Evolutionary conservation across 2,113 vertebrate genomes (phyloP).

Genomic region (Myrmecophaga tridactyla): DNA sequence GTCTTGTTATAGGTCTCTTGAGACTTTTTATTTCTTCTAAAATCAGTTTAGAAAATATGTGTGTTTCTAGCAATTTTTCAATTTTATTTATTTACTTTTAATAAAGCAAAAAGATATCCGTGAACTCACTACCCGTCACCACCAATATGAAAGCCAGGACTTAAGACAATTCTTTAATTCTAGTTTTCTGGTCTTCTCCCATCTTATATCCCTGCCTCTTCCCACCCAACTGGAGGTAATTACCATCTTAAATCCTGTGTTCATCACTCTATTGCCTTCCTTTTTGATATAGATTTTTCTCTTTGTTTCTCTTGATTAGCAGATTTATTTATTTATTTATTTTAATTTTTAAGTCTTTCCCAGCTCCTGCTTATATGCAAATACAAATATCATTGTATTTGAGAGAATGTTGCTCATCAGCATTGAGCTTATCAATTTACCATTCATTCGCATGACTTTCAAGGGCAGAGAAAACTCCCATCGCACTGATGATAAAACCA

Average conservation of each 20-base stretch:
- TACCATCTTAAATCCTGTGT: accelerated
- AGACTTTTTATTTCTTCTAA: too few relatives aligned
- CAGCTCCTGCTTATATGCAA: not conserved
- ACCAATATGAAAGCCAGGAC: not conserved
- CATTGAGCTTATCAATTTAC: not conserved
- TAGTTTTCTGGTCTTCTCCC: not conserved
- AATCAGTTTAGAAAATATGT: too few relatives aligned
- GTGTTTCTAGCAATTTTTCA: too few relatives aligned
- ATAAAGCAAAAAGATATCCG: not conserved
- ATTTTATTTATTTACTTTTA: not conserved
- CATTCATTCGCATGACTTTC: not conserved
- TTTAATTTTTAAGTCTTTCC: not conserved
- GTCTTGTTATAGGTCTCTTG: too few relatives aligned
- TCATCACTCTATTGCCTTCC: not conserved
- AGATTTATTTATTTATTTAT: not conserved
- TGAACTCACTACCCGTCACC: not conserved
- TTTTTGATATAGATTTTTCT: not conserved
- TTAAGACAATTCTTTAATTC: not conserved
- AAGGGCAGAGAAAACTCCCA: not conserved
- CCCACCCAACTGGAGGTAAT: not conserved
- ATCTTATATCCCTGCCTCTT: not conserved
- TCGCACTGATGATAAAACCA: not conserved
- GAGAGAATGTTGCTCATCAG: not conserved
- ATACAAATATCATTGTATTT: not conserved
- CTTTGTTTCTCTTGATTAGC: not conserved